These are phyloP conservation scores for Nettapus auritus DNA, from an alignment of 2,113 vertebrate species.

Conservation along the genomic window DNA sequence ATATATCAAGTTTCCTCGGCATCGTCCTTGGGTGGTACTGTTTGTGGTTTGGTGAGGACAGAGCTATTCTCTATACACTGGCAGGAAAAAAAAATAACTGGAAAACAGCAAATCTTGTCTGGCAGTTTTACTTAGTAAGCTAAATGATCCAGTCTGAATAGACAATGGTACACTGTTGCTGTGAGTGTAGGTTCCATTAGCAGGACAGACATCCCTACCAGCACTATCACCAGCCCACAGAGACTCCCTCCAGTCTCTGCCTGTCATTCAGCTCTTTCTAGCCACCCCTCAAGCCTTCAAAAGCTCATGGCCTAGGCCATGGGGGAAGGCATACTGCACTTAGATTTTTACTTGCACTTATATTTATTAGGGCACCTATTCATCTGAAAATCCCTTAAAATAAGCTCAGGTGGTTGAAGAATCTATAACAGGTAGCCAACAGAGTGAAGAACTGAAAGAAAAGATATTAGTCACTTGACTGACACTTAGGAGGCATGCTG, in stretches of 20 bases:
- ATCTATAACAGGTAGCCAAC: neutral
- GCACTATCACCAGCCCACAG: neutral
- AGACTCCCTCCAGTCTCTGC: rapidly evolving
- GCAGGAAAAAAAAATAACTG: neutral
- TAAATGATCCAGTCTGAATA: constrained; percentile 5
- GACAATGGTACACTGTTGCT: neutral
- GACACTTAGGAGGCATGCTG: neutral
- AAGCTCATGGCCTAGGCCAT: neutral
- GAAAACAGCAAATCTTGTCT: neutral
- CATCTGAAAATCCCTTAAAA: neutral
- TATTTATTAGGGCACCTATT: neutral
- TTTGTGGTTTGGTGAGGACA: constrained; percentile 45
- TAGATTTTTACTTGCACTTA: neutral
- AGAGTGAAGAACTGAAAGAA: constrained; percentile 37
- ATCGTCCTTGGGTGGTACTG: constrained; percentile 36
- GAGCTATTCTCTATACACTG: constrained; percentile 1
- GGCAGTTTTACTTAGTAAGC: constrained; percentile 53
- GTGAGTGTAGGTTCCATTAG: neutral
- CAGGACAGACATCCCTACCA: neutral
- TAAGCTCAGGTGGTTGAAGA: neutral
- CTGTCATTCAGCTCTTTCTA: neutral
- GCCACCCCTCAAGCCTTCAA: neutral
- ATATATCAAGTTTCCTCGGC: neutral
- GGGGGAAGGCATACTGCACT: rapidly evolving
- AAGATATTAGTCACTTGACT: neutral